Base-by-base conservation (phyloP, 92 coral and sea anemone species). In the Palythoa grandis region DNA sequence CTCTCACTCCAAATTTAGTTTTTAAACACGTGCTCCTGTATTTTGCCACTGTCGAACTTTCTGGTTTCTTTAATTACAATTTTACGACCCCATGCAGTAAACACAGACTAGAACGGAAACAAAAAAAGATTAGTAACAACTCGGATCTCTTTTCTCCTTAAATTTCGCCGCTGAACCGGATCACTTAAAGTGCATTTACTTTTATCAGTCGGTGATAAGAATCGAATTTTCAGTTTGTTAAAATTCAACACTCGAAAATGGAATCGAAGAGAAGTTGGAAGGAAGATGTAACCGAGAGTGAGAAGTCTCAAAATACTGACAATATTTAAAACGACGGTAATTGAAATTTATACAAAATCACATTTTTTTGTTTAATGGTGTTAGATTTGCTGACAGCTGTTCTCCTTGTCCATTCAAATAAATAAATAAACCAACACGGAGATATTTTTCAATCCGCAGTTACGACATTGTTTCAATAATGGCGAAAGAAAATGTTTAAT, bases 341-440 rank as follows among this genome's bases (percentile, higher is more conserved):
- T 39, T 8, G 37, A 71, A 71, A 12, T 2, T 39, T 11, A 7
- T 39, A 19, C 53, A 39, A 72, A 43, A 72, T 40, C 29, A 43
- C 38, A 15, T 72, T 39, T 43, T 35, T n/a, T 7, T 23, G 72
- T 68, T 68, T 4, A 68, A 23, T 54, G 35, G 38, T 29, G 40
- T 70, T 11, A 70, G 35, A 19, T 35, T 14, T 72, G 77, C 17
- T 6, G 77, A 72, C 77, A 72, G 77, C 77, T 72, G 77, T 11
- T 16, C 1, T 50, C 23, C 13, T 43, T 39, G 8, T 43, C 16
- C 14, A 39, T 20, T 37, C 11, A 72, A 14, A 72, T 72, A 12
- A 7, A 72, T 17, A 72, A 8, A 70, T 43, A 71, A n/a, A 39
- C 50, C 6, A 16, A 15, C 20, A 43, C 47, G 20, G 38, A 22